Conservation (phyloP, 2,113 vertebrate genomes). For the Colius striatus region DNA sequence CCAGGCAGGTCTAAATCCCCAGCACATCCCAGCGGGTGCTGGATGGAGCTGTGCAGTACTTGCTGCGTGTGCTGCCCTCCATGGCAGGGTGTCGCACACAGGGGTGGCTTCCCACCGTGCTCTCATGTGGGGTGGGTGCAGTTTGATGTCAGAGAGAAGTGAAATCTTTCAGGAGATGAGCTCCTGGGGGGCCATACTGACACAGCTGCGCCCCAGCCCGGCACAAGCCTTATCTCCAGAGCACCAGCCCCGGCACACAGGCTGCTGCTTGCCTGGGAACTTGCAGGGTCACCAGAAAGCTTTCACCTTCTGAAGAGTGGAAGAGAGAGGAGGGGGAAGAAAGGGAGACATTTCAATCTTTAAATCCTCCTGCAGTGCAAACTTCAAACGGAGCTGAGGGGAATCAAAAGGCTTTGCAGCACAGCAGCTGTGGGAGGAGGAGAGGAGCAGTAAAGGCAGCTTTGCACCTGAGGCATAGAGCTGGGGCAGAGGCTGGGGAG, state of each 20-base stretch:
- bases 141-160: neutral
- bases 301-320: slow-evolving; percentile 27
- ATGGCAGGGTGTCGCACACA: neutral
- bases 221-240: slow-evolving; percentile 42
- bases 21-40: neutral
- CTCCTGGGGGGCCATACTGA: neutral
- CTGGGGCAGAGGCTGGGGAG: accelerated
- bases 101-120: neutral
- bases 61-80: neutral
- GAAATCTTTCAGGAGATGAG: neutral
- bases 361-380: slow-evolving; percentile 38
- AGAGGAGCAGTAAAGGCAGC: neutral
- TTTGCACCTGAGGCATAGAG: neutral
- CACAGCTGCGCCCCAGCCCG: neutral
- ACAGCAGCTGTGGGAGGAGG: neutral
- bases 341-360: slow-evolving; percentile 19
- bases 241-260: neutral
- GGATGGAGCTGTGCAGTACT: neutral
- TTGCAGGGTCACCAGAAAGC: slow-evolving; percentile 30
- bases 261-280: neutral
- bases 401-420: slow-evolving; percentile 28
- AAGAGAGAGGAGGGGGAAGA: neutral
- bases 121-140: neutral
- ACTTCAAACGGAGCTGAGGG: slow-evolving; percentile 34
- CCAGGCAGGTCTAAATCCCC: neutral